Evolutionary conservation across 2,113 vertebrate genomes (phyloP), one percentile per base, ranked within the genome.

Genomic region (Cheirogaleus medius): DNA sequence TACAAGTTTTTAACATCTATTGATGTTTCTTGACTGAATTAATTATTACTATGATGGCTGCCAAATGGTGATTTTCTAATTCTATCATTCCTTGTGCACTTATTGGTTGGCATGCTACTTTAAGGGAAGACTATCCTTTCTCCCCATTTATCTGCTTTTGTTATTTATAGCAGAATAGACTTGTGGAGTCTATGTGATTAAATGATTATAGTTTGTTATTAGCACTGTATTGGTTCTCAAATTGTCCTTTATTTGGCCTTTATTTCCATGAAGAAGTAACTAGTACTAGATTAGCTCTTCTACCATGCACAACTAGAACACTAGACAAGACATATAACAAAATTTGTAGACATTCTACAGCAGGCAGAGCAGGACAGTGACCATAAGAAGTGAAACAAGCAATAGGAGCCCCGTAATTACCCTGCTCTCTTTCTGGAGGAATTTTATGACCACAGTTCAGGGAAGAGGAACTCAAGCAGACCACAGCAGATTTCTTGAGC

Each of bases 21-120:
- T 83, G 76, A 73, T 94, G 47, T 80, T 95, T 88, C 52, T 84
- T 97, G 88, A 47, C 32, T 66, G 44, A 89, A 89, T 96, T 89
- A 74, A 85, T 96, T 89, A 80, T 80, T 90, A 37, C 42, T 63
- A n/a, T 39, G 15, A 76, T 54, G 68, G 23, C 13, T 44, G n/a
- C 88, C 82, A 87, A 82, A 58, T 37, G 37, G 39, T n/a, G 34
- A 87, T 82, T 83, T 96, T 82, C 49, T 82, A 49, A 81, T 78
- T 74, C 68, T 52, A 5, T 49, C 49, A 37, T 58, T 81, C 15
- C n/a, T 91, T 82, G 74, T 69, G n/a, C 49, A 84, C 69, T 63
- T 71, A 83, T 60, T 58, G 52, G 54, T 81, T 94, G 63, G 52
- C n/a, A 4, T 56, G 69, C 6, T 82, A 68, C 29, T 94, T 87